Base-by-base conservation (phyloP, 2,113 vertebrate genomes). In the Tragelaphus imberbis region DNA sequence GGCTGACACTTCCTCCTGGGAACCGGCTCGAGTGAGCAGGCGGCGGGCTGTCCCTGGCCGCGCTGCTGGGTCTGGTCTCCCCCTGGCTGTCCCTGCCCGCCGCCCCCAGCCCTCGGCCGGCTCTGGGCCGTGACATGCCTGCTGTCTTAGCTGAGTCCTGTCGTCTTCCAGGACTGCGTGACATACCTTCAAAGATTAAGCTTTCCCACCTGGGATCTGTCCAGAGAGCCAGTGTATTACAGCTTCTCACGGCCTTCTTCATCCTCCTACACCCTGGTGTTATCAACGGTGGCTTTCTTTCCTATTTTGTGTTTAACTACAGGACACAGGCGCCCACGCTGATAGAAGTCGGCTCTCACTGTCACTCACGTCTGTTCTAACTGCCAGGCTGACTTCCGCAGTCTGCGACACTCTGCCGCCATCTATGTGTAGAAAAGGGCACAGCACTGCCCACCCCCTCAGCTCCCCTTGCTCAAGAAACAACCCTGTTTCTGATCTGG, bases 391-490 rank as follows among this genome's bases (percentile, higher is more conserved):
- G 93, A 79, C 55, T 59, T 90, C 81, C 84, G 95, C 90, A 93
- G 98, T 99, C 85, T 87, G 97, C 92, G 98, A 99, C 99, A 97
- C 99, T 99, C 99, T 99, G 99, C 99, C 99, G 99, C 99, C 99
- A 99, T 99, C 99, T 99, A 99, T 98, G 97, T 98, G 98, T 65
- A 98, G 91, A 90, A 95, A 96, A 97, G 90, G 84, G 98, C 92
- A 99, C 93, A 94, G 86, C 98, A 25, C 82, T 9, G n/a, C 36
- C 0, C 0, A 59, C 36, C 0, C 10, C 2, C 27, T 3, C 61
- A 58, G 84, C 2, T 71, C 91, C 82, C 84, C 82, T 36, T 17
- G 28, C 82, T 93, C 90, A 59, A 13, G 27, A 86, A 71, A 56
- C 51, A 95, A 80, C 44, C 61, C 44, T 49, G 61, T 53, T 56